Evolutionary conservation across 2,888 invertebrate genomes (phyloP).

Genomic region (Alcis repandata): DNA sequence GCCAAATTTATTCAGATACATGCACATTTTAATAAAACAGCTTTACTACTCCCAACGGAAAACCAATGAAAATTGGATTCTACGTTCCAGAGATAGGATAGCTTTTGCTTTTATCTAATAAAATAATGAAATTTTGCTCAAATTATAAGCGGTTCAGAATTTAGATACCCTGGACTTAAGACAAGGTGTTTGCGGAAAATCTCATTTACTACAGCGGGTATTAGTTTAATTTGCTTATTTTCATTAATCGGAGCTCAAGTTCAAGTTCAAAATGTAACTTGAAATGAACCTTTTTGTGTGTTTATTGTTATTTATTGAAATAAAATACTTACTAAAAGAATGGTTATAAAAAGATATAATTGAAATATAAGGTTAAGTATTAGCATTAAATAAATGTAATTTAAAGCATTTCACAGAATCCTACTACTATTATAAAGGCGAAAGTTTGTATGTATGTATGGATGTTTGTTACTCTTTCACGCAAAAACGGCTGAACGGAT

Average conservation of each 20-base stretch:
- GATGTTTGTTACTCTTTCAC: no score
- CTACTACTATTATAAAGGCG: no score
- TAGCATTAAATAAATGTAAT: no score
- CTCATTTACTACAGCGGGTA: neutral
- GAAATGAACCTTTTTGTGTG: no score
- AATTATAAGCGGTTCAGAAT: conserved; percentile 37
- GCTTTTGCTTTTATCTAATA: conserved; percentile 29
- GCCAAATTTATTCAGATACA: conserved; percentile 66
- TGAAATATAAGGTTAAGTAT: no score
- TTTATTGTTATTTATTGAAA: no score
- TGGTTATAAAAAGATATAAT: neutral
- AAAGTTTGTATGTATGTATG: no score
- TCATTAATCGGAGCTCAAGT: no score
- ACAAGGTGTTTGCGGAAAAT: conserved; percentile 4
- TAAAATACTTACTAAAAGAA: no score
- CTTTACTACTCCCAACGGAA: conserved; percentile 35
- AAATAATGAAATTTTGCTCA: conserved; percentile 40
- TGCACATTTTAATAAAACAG: conserved; percentile 67
- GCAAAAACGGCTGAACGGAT: no score
- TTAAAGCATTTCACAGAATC: no score
- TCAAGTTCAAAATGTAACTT: no score
- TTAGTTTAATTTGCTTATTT: neutral
- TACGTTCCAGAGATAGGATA: conserved; percentile 4
- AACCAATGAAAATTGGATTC: conserved; percentile 13
- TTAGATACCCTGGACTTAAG: conserved; percentile 23